phyloP scores from a whole-genome alignment of 2,888 invertebrate genomes.

The Conops quadrifasciatus region DNA sequence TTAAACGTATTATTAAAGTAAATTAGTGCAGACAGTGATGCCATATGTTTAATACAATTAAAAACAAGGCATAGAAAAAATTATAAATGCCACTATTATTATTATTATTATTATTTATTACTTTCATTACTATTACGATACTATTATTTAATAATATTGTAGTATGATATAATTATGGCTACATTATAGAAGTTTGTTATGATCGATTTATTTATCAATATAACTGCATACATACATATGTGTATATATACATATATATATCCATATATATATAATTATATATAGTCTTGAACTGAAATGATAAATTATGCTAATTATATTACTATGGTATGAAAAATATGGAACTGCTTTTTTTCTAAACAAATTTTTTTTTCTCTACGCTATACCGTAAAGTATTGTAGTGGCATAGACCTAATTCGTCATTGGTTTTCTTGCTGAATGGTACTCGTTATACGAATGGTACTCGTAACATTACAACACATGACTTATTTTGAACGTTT shows the following conservation, averaged over 20 bases:
- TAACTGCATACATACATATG: slow-evolving; percentile 38
- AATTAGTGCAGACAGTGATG: too few species aligned
- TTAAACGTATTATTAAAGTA: slow-evolving; percentile 11
- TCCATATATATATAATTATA: slow-evolving; percentile 32
- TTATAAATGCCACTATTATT: slow-evolving; percentile 27
- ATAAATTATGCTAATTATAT: slow-evolving; percentile 53
- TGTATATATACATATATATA: slow-evolving; percentile 46
- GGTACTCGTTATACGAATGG: not conserved
- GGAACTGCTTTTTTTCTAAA: slow-evolving; percentile 37
- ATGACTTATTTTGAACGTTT: not conserved
- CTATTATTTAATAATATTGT: too few species aligned
- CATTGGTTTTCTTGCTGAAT: slow-evolving; percentile 2
- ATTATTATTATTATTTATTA: slow-evolving; percentile 11
- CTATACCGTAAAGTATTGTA: slow-evolving; percentile 15
- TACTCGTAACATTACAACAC: not conserved
- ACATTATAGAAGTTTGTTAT: slow-evolving; percentile 31
- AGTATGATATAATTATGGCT: slow-evolving; percentile 7
- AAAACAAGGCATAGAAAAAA: slow-evolving; percentile 2
- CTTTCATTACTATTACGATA: not conserved
- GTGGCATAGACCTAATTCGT: not conserved
- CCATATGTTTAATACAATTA: too few species aligned
- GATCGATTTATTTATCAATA: slow-evolving; percentile 24
- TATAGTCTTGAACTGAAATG: slow-evolving; percentile 34
- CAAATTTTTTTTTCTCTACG: slow-evolving; percentile 25
- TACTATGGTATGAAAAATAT: slow-evolving; percentile 52